Evolutionary conservation across 2,888 invertebrate genomes (phyloP).

Genomic region (Conops quadrifasciatus): DNA sequence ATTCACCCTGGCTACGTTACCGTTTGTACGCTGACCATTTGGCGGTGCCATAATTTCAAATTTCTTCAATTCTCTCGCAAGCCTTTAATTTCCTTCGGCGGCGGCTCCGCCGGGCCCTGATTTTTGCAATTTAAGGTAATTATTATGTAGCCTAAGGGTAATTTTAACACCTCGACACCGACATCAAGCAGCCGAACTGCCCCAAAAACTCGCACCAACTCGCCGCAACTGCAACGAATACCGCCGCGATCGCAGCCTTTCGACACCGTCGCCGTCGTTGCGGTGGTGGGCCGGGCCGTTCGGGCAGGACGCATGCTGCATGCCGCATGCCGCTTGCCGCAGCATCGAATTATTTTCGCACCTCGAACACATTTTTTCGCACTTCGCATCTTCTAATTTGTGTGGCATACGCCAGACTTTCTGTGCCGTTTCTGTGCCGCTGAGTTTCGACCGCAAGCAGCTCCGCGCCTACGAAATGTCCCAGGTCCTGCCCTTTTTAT

Average conservation of each 20-base stretch:
- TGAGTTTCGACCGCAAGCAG: neutral
- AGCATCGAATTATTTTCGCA: conserved; percentile 60
- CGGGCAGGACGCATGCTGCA: neutral
- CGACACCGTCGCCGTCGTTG: conserved; percentile 51
- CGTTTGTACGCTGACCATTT: neutral
- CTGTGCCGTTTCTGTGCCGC: neutral
- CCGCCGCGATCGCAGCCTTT: conserved; percentile 61
- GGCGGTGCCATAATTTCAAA: conserved; percentile 26
- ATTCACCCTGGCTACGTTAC: neutral
- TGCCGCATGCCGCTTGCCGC: neutral
- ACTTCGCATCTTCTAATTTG: conserved; percentile 55
- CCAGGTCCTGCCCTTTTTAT: neutral
- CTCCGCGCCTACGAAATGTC: neutral
- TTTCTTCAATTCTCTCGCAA: neutral
- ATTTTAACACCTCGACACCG: conserved; percentile 65
- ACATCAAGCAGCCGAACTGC: conserved; percentile 48
- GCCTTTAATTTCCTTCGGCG: conserved; percentile 47
- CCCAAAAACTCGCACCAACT: conserved; percentile 8
- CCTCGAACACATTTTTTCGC: conserved; percentile 61
- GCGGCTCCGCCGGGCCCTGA: conserved; percentile 46
- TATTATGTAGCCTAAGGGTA: conserved; percentile 65
- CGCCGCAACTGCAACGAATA: conserved; percentile 3
- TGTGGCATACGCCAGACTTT: conserved; percentile 37
- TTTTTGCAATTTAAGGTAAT: conserved; percentile 64
- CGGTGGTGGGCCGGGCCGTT: neutral